Base-by-base conservation (phyloP, 2,888 invertebrate genomes). In the Drosophila kuntzei region DNA sequence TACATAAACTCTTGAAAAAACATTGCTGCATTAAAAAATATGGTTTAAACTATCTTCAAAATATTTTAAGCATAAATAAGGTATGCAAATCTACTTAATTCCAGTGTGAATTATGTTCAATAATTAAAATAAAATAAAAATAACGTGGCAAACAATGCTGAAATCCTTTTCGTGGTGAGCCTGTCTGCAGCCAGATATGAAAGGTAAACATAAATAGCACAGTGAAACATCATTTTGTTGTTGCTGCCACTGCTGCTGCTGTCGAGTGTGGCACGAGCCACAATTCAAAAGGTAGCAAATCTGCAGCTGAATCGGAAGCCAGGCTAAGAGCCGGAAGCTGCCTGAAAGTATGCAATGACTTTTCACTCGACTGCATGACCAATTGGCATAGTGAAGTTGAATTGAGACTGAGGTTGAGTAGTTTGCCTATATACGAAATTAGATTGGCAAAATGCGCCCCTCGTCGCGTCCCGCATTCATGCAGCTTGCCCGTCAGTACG, bases 311-410 rank as follows among this genome's bases (percentile, higher is more conserved):
- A 64, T 54, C 86, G 89, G 88, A 85, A 79, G 54, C 70, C 50
- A 54, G 22, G 64, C 71, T 87, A 83, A 89, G 79, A 87, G 84
- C 87, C 85, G 85, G 87, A 89, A 72, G 85, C 70, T 75, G 89
- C 87, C 81, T 64, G 74, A 87, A 83, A 89, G 89, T 85, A 87
- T 87, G 85, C 89, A 89, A 77, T 71, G 74, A 71, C 71, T 73
- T 70, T 69, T 18, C 37, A 41, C 49, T 41, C 39, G 25, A 68
- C 49, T 60, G 58, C 74, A 68, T 61, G 75, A 55, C 59, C 73
- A 73, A 65, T 79, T 85, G 74, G 58, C 72, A 20, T 34, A 41
- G 39, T 64, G 43, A 49, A 37, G 22, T 34, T 12, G 11, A 44
- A 32, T 25, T 51, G 57, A 34, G 44, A 20, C n/a, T 6, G 22